Evolutionary conservation across 1,140 invertebrate species (phyloP).

Genomic region (Ceratina australensis): DNA sequence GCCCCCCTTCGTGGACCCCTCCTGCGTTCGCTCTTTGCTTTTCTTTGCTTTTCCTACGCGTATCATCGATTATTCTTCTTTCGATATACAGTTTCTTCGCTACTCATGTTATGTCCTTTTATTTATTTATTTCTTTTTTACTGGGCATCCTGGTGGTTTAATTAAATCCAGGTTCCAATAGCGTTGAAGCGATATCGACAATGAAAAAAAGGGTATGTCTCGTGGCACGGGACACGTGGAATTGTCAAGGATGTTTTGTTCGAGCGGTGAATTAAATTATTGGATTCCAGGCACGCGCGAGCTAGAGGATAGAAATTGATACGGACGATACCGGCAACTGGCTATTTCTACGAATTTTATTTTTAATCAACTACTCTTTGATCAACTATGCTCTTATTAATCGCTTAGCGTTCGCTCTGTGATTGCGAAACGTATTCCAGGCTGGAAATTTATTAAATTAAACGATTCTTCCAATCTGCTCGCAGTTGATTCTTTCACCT

Average conservation of each 20-base stretch:
- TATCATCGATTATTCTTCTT: conserved; percentile 24
- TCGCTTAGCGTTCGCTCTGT: neutral
- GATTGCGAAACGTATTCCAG: neutral
- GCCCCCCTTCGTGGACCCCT: conserved; percentile 19
- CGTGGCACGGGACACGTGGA: no score
- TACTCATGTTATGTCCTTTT: neutral
- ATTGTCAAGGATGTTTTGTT: conserved; percentile 14
- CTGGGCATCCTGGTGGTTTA: conserved; percentile 33
- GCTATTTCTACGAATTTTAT: neutral
- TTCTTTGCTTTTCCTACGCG: neutral
- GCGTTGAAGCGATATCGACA: conserved; percentile 16
- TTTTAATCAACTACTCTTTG: neutral
- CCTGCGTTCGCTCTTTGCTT: conserved; percentile 15
- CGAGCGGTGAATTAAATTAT: neutral
- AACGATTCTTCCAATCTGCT: neutral
- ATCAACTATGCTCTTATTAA: conserved; percentile 1
- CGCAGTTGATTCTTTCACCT: conserved; percentile 2
- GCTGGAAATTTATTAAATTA: conserved; percentile 17
- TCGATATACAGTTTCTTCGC: neutral
- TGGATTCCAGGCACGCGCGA: no score
- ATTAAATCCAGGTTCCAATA: conserved; percentile 47
- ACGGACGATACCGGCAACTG: neutral
- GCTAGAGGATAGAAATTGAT: neutral
- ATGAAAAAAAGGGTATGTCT: no score
- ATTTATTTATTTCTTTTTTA: neutral